These are phyloP conservation scores for Acanthosepion esculentum DNA, from an alignment of 2,888 invertebrate species.

Conservation along the genomic window DNA sequence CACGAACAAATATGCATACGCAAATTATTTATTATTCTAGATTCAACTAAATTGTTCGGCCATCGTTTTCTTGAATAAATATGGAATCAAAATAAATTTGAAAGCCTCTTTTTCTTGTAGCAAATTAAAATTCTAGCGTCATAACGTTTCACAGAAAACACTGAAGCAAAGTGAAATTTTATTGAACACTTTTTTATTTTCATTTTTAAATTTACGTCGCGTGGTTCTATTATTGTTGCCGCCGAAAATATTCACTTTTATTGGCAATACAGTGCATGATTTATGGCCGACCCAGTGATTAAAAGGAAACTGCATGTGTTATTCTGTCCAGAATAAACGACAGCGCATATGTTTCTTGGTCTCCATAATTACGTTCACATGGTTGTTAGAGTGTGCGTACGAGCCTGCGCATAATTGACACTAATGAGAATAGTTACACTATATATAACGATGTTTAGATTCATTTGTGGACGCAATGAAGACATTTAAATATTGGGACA, in stretches of 20 bases:
- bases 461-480: background rate
- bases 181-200: background rate
- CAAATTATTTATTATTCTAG: background rate
- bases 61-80: background rate
- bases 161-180: background rate
- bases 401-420: background rate
- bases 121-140: slow-evolving; percentile 2
- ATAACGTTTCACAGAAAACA: slow-evolving; percentile 9
- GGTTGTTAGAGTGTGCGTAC: background rate
- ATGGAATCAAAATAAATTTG: background rate
- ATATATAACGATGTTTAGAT: too few species aligned
- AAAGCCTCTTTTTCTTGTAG: background rate
- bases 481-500: background rate
- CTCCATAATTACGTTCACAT: background rate
- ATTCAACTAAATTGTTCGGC: background rate
- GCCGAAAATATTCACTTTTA: background rate
- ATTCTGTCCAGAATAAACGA: background rate
- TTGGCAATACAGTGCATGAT: background rate
- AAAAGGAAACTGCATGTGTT: background rate
- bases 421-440: background rate
- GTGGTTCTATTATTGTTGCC: background rate
- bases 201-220: background rate
- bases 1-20: too few species aligned
- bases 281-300: background rate
- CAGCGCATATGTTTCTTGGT: background rate